These are phyloP conservation scores for Neomonachus schauinslandi DNA, from an alignment of 2,113 vertebrate species.

Conservation along the genomic window DNA sequence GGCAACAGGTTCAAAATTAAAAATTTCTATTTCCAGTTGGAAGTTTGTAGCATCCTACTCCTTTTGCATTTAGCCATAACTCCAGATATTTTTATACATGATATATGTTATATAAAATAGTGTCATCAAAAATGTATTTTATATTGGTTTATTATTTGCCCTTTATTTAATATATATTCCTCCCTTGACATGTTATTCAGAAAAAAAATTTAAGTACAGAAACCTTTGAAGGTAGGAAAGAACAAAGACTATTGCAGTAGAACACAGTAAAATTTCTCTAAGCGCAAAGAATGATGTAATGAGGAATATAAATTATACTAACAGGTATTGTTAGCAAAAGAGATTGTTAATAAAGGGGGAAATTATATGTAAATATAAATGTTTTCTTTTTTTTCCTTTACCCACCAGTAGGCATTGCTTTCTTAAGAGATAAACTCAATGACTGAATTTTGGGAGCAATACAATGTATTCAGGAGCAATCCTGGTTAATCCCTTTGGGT, in stretches of 20 bases:
- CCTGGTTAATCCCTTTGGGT: background rate
- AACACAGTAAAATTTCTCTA: background rate
- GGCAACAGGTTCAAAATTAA: background rate
- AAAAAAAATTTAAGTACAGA: background rate
- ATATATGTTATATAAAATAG: background rate
- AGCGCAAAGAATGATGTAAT: background rate
- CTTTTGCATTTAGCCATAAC: background rate
- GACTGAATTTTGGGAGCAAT: background rate
- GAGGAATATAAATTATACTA: background rate
- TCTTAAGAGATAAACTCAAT: background rate
- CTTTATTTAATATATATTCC: background rate
- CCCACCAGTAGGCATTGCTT: background rate
- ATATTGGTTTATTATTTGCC: background rate
- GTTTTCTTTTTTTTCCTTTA: background rate
- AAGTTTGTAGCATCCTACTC: background rate
- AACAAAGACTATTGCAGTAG: background rate
- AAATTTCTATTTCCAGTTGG: background rate
- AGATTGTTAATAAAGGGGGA: background rate
- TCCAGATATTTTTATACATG: background rate
- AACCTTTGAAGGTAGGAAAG: background rate
- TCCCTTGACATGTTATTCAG: background rate
- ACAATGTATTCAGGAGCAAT: background rate
- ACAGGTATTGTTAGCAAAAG: background rate
- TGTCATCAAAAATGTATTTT: background rate
- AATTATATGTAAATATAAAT: background rate